phyloP scores from a whole-genome alignment of 2,797 vertebrate genomes.

The Brachyalestes nurse region DNA sequence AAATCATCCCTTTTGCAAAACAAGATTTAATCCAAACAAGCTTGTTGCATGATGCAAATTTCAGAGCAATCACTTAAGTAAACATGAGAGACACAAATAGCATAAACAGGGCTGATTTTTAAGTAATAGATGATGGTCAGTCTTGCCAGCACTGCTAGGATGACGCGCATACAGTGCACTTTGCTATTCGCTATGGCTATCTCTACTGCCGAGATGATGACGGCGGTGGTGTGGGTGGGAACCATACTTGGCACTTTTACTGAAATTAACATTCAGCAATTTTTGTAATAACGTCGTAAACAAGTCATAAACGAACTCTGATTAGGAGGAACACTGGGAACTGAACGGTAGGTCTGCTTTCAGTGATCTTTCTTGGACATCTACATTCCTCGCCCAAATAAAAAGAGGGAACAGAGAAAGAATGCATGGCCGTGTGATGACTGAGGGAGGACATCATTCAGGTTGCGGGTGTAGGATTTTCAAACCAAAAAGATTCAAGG shows the following conservation, averaged over 20 bases:
- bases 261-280: slow-evolving; percentile 69
- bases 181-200: slow-evolving; percentile 1
- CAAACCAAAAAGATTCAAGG: slow-evolving; percentile 82
- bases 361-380: background rate
- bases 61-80: slow-evolving; percentile 61
- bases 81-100: slow-evolving; percentile 61
- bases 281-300: slow-evolving; percentile 75
- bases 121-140: background rate
- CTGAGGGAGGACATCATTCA: slow-evolving; percentile 66
- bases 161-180: slow-evolving; percentile 16
- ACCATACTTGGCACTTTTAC: slow-evolving; percentile 70
- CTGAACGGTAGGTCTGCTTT: slow-evolving; percentile 31
- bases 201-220: slow-evolving; percentile 30
- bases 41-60: slow-evolving; percentile 58
- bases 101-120: slow-evolving; percentile 50
- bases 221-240: slow-evolving; percentile 49
- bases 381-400: slow-evolving; percentile 54
- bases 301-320: slow-evolving; percentile 59
- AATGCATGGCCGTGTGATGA: slow-evolving; percentile 44
- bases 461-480: slow-evolving; percentile 19
- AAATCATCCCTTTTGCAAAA: slow-evolving; percentile 64
- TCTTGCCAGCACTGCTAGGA: slow-evolving; percentile 2
- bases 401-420: background rate
- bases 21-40: slow-evolving; percentile 55
- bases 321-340: slow-evolving; percentile 33